Base-by-base conservation (phyloP, 2,113 vertebrate species). In the Callopanchax toddi region DNA sequence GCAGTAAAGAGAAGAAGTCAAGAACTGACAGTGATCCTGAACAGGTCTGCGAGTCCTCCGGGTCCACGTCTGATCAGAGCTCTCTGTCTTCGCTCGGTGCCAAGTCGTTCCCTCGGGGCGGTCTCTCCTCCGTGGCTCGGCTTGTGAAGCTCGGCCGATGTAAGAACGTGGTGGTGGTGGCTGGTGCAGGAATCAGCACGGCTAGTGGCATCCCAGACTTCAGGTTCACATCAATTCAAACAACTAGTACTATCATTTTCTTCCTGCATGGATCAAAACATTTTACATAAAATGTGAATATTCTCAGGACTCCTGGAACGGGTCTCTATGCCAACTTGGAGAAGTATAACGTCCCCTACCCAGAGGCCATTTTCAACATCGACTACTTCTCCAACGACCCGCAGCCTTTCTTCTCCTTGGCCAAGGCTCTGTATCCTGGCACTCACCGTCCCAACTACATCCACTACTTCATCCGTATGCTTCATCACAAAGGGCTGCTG, bases 131-230 rank as follows among this genome's bases (percentile, higher is more conserved):
- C 2, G 91, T 95, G 57, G 89, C 92, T 67, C 92, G 90, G 56
- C 87, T 92, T 39, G 80, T 92, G 53, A 92, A 90, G 72, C 85
- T 91, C 0, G 89, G 90, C 4, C 88, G 83, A 42, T 89, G 91
- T 52, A 87, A 81, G 71, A 92, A 93, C 5, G 76, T 93, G 21
- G 87, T 93, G 55, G 92, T 94, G 70, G 89, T 93, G 76, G 89
- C 90, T 0, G 92, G 93, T 57, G 93, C 93, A 3, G 93, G 93
- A 36, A 92, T 94, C 85, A 94, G 92, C 86, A 94, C 93, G 1
- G 81, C 91, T 71, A 94, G 92, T 3, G 93, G 93, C 1, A 94
- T 94, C 64, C 93, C 93, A 9, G 93, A 93, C 80, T 94, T 94
- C 76, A 91, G 92, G 92, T 92, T 20, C 46, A 13, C 6, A 7